Conservation (phyloP, 2,888 invertebrate genomes). For the Drosophila tanythrix region DNA sequence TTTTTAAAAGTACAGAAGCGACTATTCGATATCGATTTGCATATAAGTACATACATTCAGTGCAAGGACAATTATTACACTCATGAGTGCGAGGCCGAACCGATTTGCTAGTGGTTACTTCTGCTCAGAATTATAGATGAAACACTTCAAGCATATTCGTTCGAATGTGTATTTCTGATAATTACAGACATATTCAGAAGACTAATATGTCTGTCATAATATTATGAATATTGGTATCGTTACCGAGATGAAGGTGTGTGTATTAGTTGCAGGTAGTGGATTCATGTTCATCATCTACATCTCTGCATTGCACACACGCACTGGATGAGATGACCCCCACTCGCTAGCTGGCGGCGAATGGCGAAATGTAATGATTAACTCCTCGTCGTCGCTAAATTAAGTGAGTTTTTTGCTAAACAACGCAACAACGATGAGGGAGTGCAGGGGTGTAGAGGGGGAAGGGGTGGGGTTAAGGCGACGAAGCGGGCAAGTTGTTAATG, state of each 20-base stretch:
- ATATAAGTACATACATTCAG: not conserved
- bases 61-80: not conserved
- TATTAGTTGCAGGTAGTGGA: conserved; percentile 8
- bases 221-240: conserved; percentile 13
- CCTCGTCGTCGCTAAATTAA: conserved; percentile 75
- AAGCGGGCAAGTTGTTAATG: conserved; percentile 50
- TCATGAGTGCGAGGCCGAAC: not conserved
- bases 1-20: not conserved
- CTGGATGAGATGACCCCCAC: conserved; percentile 41
- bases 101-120: not conserved
- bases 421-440: not conserved
- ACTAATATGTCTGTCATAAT: conserved; percentile 16
- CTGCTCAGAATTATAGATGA: not conserved
- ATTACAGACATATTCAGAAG: not conserved
- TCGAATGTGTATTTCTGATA: not conserved
- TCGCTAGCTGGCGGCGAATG: conserved; percentile 46
- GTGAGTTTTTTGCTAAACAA: conserved; percentile 76
- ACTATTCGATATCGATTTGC: not conserved
- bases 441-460: not conserved
- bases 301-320: conserved; percentile 35
- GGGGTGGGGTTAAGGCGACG: not conserved
- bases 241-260: not conserved
- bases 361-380: conserved; percentile 80
- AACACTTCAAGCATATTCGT: conserved; percentile 2
- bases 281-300: conserved; percentile 10